Evolutionary conservation across 2,113 vertebrate species (phyloP).

Genomic region (Tyto alba): DNA sequence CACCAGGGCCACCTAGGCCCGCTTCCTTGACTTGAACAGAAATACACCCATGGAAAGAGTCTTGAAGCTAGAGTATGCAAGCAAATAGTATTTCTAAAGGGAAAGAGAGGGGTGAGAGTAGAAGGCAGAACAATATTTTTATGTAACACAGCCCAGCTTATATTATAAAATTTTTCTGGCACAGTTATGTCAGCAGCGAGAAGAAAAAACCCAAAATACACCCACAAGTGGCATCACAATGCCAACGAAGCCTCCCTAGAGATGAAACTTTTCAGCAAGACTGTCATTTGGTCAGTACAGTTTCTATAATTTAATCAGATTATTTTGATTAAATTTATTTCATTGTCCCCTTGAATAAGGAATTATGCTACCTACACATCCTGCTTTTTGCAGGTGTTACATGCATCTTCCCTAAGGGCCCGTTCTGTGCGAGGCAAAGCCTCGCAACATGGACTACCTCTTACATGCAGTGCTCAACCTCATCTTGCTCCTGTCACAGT

Average conservation of each 20-base stretch:
- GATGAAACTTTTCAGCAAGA: slow-evolving; percentile 1
- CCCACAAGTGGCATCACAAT: slow-evolving; percentile 41
- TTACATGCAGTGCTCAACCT: fast-evolving
- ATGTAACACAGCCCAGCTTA: not conserved
- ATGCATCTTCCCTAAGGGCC: not conserved
- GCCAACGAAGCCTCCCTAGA: slow-evolving; percentile 15
- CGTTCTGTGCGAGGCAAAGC: not conserved
- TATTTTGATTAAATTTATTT: not conserved
- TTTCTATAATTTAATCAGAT: not conserved
- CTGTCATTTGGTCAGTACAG: slow-evolving; percentile 29
- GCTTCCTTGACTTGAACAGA: not conserved
- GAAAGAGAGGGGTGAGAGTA: not conserved
- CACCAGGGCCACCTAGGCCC: not conserved
- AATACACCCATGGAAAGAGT: not conserved
- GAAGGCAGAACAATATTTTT: not conserved
- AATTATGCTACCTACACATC: not conserved
- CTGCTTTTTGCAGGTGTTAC: not conserved
- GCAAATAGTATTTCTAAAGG: not conserved
- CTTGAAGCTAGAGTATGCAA: not conserved
- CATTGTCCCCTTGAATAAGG: fast-evolving
- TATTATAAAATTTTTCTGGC: slow-evolving; percentile 31
- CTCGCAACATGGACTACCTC: fast-evolving
- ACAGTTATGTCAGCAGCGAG: slow-evolving; percentile 31
- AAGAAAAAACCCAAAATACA: slow-evolving; percentile 8
- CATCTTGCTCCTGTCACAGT: not conserved